Base-by-base conservation (phyloP, 1,140 invertebrate genomes). In the Drosophila simulans region DNA sequence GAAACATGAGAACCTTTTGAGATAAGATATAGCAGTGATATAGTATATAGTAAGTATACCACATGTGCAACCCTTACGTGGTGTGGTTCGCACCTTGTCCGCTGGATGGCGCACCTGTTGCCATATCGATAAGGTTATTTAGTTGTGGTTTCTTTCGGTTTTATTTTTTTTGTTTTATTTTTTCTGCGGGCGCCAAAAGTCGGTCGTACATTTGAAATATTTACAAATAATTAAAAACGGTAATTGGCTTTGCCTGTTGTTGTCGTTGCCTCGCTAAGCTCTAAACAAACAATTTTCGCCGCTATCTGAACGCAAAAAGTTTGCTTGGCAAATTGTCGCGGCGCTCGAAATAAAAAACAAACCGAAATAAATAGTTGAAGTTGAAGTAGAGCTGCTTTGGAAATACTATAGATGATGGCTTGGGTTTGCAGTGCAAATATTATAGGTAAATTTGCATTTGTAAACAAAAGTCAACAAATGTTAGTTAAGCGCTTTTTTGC, bases 201-300 rank as follows among this genome's bases (percentile, higher is more conserved):
- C 35, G 53, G 11, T 46, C 25, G 60, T 40, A 68, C 60, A 59
- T 76, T 46, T 46, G 57, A 53, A 85, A 86, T 85, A 85, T 85
- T 86, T 85, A 60, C 82, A 75, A 75, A 78, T 81, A 81, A 86
- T 81, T 85, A 85, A 78, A 74, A 81, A 56, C 54, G 60, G 63
- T 86, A 82, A 86, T 82, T 86, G 82, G 73, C 75, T 86, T 86
- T 86, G 64, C 78, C 71, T 78, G 82, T 86, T 63, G 63, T 39
- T 31, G 34, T 10, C 70, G 40, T 49, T 40, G 58, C 63, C 54
- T 20, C 13, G 42, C 25, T 52, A 11, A 49, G 37, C 46, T 52
- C 59, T 68, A 65, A 68, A 11, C 37, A 68, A 68, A 68, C 71
- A 79, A 71, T 39, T 74, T 39, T 54, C 22, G 42, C 60, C 37